Conservation (phyloP, 2,113 vertebrate species). For the Stegastes partitus region DNA sequence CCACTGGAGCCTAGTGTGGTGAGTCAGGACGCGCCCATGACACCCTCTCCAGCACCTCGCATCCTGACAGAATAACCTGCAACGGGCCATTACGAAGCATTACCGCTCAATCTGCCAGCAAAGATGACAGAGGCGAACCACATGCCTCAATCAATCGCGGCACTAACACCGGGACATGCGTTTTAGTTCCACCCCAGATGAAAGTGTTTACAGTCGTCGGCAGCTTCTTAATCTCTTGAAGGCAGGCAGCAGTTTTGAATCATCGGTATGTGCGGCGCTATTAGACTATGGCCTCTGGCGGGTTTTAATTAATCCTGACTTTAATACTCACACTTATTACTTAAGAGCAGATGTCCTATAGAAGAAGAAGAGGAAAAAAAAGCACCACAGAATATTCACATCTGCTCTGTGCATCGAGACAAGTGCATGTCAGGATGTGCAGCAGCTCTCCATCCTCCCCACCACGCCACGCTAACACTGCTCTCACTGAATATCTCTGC, state of each 20-base stretch:
- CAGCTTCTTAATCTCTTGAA: slow-evolving; percentile 36
- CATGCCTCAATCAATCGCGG: slow-evolving; percentile 1
- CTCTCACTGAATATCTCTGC: not conserved
- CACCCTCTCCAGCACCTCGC: slow-evolving; percentile 57
- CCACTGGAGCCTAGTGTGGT: slow-evolving; percentile 36
- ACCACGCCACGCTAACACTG: slow-evolving; percentile 24
- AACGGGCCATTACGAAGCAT: slow-evolving; percentile 22
- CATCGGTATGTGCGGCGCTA: slow-evolving; percentile 51
- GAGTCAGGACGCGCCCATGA: slow-evolving; percentile 75
- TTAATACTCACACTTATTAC: not conserved
- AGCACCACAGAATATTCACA: not conserved
- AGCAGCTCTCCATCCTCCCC: slow-evolving; percentile 47
- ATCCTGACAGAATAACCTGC: slow-evolving; percentile 34
- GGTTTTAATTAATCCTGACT: slow-evolving; percentile 18
- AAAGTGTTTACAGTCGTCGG: slow-evolving; percentile 58
- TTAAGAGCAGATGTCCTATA: not conserved
- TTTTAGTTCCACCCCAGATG: slow-evolving; percentile 49
- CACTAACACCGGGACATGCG: slow-evolving; percentile 13
- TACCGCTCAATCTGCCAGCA: slow-evolving; percentile 5
- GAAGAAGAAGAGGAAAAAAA: too few relatives aligned
- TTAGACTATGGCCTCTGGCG: slow-evolving; percentile 36
- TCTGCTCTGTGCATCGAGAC: slow-evolving; percentile 27
- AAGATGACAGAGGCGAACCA: slow-evolving; percentile 19
- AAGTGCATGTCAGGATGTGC: slow-evolving; percentile 44
- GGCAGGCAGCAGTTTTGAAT: slow-evolving; percentile 55